Percentiles rank a stretch among this genome's conserved stretches.
phyloP scores from a whole-genome alignment of 1,140 invertebrate species.

The Macrosteles quadrilineatus region DNA sequence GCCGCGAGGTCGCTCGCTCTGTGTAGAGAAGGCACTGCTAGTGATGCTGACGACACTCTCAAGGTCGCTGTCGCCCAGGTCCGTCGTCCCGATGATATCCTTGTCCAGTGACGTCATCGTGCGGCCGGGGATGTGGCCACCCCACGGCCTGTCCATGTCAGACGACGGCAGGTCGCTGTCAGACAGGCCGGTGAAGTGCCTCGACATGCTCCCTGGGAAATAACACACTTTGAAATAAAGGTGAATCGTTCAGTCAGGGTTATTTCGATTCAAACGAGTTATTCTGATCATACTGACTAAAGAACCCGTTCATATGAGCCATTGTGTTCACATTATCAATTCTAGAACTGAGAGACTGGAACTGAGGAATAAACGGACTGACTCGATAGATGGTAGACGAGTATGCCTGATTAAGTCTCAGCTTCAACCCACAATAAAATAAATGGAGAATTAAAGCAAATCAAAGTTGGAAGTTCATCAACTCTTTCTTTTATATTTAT shows the following conservation, averaged over 20 bases:
- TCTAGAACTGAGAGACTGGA: too few relatives aligned
- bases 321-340: too few relatives aligned
- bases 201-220: conserved; percentile 64
- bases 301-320: too few relatives aligned
- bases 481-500: too few relatives aligned
- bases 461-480: too few relatives aligned
- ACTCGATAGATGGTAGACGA: too few relatives aligned
- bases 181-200: conserved; percentile 75
- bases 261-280: too few relatives aligned
- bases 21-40: conserved; percentile 89
- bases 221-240: neutral
- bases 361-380: too few relatives aligned
- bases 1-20: conserved; percentile 81
- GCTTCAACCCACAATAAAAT: too few relatives aligned
- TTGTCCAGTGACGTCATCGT: conserved; percentile 67
- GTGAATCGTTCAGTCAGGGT: neutral
- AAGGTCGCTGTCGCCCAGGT: conserved; percentile 83
- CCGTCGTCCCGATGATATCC: conserved; percentile 59
- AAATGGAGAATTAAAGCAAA: too few relatives aligned
- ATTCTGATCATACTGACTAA: too few relatives aligned
- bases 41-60: conserved; percentile 84
- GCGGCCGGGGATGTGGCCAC: conserved; percentile 50
- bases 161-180: conserved; percentile 72
- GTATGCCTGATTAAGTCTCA: too few relatives aligned
- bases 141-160: conserved; percentile 48